Evolutionary conservation across 2,113 vertebrate species (phyloP).

Genomic region (Neofelis nebulosa): DNA sequence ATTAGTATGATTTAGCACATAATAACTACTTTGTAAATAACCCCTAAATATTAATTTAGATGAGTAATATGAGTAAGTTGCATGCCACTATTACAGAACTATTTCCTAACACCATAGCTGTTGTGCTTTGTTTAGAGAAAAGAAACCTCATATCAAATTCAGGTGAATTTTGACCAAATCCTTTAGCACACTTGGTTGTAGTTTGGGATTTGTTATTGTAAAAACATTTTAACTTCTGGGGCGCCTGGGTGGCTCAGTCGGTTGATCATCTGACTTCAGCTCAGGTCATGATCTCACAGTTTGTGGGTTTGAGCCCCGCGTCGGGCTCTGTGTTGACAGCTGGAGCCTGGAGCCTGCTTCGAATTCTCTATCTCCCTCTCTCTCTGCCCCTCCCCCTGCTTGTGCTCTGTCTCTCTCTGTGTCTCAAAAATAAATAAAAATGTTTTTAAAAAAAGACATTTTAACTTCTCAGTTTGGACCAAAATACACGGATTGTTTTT

Average conservation of each 20-base stretch:
- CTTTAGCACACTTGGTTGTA: background rate
- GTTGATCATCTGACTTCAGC: no score
- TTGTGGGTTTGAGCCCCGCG: no score
- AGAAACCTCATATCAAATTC: background rate
- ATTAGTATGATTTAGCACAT: background rate
- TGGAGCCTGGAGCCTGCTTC: no score
- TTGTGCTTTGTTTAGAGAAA: background rate
- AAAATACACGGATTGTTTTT: background rate
- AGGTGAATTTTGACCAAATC: background rate
- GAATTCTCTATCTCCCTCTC: no score
- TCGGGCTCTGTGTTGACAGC: no score
- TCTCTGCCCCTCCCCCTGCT: no score
- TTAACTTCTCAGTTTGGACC: constrained; percentile 28
- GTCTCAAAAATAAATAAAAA: no score
- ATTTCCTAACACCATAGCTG: background rate
- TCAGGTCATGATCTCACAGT: no score
- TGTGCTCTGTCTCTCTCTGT: no score
- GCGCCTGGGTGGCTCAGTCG: no score
- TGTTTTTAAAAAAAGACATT: background rate
- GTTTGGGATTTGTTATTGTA: background rate
- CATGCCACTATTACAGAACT: background rate
- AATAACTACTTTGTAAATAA: background rate
- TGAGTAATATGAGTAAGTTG: background rate
- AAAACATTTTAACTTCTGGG: background rate
- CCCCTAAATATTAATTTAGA: background rate